Percentiles rank a stretch among this genome's conserved stretches.
Evolutionary conservation across 2,888 invertebrate species (phyloP).

Genomic region (Achlya flavicornis): DNA sequence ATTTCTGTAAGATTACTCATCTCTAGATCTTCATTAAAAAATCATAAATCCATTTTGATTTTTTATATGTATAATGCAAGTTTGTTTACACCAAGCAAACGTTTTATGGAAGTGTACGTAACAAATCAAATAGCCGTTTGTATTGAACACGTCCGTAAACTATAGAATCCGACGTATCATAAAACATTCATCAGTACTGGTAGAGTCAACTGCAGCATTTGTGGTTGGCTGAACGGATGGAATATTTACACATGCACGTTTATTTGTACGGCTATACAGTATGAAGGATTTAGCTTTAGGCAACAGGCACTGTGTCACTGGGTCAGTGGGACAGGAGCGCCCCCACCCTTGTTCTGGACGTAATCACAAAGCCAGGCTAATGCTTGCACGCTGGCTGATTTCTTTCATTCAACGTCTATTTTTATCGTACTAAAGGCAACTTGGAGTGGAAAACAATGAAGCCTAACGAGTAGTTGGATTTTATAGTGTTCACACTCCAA

Average conservation of each 20-base stretch:
- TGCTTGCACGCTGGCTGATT: constrained; percentile 40
- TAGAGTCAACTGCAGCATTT: constrained; percentile 40
- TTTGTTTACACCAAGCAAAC: not conserved
- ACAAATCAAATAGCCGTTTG: constrained; percentile 10
- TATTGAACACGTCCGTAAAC: constrained; percentile 10
- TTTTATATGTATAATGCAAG: no score
- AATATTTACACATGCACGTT: constrained; percentile 61
- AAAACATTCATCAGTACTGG: constrained; percentile 49
- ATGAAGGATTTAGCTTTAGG: constrained; percentile 60
- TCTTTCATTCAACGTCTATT: constrained; percentile 43
- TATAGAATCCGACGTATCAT: constrained; percentile 34
- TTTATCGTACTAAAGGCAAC: constrained; percentile 19
- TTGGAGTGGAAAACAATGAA: constrained; percentile 11
- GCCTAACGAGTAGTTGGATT: constrained; percentile 2
- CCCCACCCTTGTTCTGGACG: constrained; percentile 48
- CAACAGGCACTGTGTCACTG: constrained; percentile 59
- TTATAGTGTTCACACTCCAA: not conserved
- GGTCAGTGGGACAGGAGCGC: constrained; percentile 72
- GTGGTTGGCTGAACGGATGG: constrained; percentile 44
- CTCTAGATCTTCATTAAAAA: not conserved
- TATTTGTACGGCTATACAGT: constrained; percentile 63
- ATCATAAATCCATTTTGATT: no score
- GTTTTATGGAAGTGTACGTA: not conserved
- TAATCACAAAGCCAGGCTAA: constrained; percentile 57
- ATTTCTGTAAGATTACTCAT: not conserved